These are phyloP conservation scores for Cetonia aurata DNA, from an alignment of 2,888 invertebrate genomes.

Conservation along the genomic window DNA sequence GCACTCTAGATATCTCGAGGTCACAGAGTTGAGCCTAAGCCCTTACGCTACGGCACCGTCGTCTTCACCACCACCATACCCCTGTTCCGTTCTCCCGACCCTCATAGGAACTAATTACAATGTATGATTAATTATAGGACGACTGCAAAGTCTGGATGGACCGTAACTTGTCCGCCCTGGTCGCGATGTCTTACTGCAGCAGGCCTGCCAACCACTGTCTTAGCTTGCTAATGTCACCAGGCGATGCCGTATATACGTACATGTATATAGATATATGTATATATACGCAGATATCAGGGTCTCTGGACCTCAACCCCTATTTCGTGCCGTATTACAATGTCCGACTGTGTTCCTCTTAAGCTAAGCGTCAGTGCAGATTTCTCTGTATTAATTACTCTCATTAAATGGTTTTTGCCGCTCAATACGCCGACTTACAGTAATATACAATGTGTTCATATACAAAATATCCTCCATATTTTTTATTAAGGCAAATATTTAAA, in stretches of 20 bases:
- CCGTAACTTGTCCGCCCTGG: constrained; percentile 61
- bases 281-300: constrained; percentile 56
- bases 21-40: constrained; percentile 51
- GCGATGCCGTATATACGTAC: constrained; percentile 49
- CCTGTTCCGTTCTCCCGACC: constrained; percentile 43
- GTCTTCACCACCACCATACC: constrained; percentile 19
- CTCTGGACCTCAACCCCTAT: constrained; percentile 58
- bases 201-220: constrained; percentile 66
- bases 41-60: constrained; percentile 37
- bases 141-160: constrained; percentile 63
- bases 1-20: constrained; percentile 49
- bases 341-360: constrained; percentile 38
- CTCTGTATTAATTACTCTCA: constrained; percentile 41
- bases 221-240: constrained; percentile 67
- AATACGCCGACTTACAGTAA: too few relatives aligned
- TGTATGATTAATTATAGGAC: constrained; percentile 68
- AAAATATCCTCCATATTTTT: too few relatives aligned
- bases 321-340: constrained; percentile 53
- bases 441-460: too few relatives aligned
- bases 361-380: constrained; percentile 27
- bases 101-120: constrained; percentile 66
- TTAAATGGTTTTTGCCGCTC: constrained; percentile 35
- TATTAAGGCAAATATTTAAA: too few relatives aligned
- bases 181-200: constrained; percentile 66
- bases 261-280: too few relatives aligned